These are phyloP conservation scores for Parasteatoda tepidariorum DNA, from an alignment of 1,140 invertebrate genomes.

Conservation along the genomic window DNA sequence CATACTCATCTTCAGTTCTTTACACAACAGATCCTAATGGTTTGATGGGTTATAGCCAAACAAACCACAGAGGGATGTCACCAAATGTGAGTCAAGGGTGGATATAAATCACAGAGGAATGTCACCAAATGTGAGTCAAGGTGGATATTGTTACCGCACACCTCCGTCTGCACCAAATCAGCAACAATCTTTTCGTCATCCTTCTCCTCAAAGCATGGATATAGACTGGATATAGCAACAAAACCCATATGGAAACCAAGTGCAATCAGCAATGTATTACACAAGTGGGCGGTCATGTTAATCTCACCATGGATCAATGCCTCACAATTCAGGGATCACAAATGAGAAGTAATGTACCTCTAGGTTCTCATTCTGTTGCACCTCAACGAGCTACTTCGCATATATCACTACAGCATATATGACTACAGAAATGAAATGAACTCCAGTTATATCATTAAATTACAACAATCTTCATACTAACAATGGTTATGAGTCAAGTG, in stretches of 20 bases:
- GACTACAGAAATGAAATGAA: constrained; percentile 54
- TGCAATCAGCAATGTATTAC: constrained; percentile 50
- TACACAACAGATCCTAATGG: constrained; percentile 34
- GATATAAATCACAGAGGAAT: too few relatives aligned
- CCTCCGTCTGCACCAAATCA: constrained; percentile 39
- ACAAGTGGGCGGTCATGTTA: constrained; percentile 19
- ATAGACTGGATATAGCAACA: constrained; percentile 54
- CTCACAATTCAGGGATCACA: constrained; percentile 29
- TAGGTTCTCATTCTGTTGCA: constrained; percentile 17
- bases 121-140: too few relatives aligned
- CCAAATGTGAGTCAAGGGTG: constrained; percentile 23
- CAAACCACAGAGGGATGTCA: constrained; percentile 50
- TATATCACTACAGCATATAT: constrained; percentile 41
- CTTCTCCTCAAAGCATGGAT: constrained; percentile 52
- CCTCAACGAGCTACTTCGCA: constrained; percentile 26
- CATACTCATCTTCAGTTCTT: constrained; percentile 36
- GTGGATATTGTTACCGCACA: constrained; percentile 55
- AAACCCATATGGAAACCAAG: constrained; percentile 27
- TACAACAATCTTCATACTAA: constrained; percentile 36
- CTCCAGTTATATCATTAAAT: constrained; percentile 19
- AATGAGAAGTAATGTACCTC: constrained; percentile 8
- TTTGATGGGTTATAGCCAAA: constrained; percentile 30
- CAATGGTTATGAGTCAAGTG: constrained; percentile 50
- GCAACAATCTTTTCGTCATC: constrained; percentile 40
- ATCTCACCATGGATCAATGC: constrained; percentile 12